phyloP scores from a whole-genome alignment of 2,113 vertebrate genomes.

The Barnardius zonarius region DNA sequence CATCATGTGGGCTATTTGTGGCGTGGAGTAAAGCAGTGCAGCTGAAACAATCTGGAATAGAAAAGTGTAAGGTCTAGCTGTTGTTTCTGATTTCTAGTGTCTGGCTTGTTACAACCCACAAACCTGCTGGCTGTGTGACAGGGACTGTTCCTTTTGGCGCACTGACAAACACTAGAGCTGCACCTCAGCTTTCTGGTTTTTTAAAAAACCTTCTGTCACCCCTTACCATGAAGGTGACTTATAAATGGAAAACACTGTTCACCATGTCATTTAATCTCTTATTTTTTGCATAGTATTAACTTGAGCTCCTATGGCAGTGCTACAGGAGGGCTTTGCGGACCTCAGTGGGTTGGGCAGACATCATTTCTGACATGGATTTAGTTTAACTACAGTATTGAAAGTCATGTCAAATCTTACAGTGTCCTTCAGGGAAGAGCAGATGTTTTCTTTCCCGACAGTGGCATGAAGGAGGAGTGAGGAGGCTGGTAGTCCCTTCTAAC shows the following conservation, averaged over 20 bases:
- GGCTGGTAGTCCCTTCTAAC: not conserved
- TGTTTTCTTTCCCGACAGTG: not conserved
- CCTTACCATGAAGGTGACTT: not conserved
- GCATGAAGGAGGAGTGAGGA: not conserved
- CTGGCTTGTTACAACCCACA: not conserved
- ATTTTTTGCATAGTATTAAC: not conserved
- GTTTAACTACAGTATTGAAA: not conserved
- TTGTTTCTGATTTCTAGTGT: not conserved
- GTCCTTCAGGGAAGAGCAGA: not conserved
- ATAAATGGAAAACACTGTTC: not conserved
- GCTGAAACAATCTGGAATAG: not conserved
- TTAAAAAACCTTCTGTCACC: not conserved
- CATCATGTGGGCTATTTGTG: not conserved
- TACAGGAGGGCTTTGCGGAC: not conserved
- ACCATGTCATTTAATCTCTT: not conserved
- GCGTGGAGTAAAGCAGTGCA: not conserved
- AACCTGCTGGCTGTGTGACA: not conserved
- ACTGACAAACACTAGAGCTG: not conserved
- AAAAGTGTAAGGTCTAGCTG: not conserved
- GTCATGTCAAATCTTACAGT: not conserved
- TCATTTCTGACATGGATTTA: not conserved
- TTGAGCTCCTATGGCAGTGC: not conserved
- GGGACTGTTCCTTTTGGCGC: no score
- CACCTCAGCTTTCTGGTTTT: accelerated
- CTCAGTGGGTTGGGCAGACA: accelerated